phyloP scores from a whole-genome alignment of 1,140 invertebrate genomes.

The Periplaneta americana region DNA sequence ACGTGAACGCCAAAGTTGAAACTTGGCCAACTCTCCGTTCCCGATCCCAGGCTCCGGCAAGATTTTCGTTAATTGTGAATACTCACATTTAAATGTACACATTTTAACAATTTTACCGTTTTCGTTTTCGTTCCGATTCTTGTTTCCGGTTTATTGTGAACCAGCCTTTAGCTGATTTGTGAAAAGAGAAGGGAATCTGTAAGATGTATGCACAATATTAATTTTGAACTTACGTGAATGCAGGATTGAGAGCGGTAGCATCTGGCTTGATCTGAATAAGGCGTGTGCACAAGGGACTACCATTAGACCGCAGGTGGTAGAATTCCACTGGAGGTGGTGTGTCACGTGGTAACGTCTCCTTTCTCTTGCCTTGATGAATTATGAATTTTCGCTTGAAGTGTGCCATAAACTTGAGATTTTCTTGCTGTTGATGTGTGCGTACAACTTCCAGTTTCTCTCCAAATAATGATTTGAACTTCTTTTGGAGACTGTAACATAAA shows the following conservation, averaged over 20 bases:
- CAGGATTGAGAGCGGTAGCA: conserved; percentile 71
- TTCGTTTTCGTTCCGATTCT: too few species aligned
- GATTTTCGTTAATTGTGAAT: too few species aligned
- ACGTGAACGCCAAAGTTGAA: too few species aligned
- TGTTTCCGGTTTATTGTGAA: too few species aligned
- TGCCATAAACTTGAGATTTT: conserved; percentile 97
- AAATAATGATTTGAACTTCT: conserved; percentile 95
- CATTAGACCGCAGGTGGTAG: conserved; percentile 94
- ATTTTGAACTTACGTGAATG: conserved; percentile 64
- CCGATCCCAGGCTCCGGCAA: too few species aligned
- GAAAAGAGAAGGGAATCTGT: too few species aligned
- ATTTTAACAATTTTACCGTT: too few species aligned
- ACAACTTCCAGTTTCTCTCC: conserved; percentile 95
- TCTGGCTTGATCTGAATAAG: conserved; percentile 87
- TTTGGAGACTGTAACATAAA: conserved; percentile 69
- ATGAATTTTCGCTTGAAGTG: conserved; percentile 96
- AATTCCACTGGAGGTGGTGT: conserved; percentile 73
- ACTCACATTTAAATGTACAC: too few species aligned
- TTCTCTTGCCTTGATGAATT: conserved; percentile 86
- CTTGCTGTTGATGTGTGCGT: conserved; percentile 96
- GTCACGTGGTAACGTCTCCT: conserved; percentile 42
- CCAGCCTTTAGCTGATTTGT: too few species aligned
- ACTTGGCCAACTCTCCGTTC: too few species aligned
- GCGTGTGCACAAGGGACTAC: conserved; percentile 87
- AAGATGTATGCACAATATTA: too few species aligned